Percentiles rank a stretch among this genome's conserved stretches.
Evolutionary conservation across 2,888 invertebrate species (phyloP).

Genomic region (Parasteatoda lunata): DNA sequence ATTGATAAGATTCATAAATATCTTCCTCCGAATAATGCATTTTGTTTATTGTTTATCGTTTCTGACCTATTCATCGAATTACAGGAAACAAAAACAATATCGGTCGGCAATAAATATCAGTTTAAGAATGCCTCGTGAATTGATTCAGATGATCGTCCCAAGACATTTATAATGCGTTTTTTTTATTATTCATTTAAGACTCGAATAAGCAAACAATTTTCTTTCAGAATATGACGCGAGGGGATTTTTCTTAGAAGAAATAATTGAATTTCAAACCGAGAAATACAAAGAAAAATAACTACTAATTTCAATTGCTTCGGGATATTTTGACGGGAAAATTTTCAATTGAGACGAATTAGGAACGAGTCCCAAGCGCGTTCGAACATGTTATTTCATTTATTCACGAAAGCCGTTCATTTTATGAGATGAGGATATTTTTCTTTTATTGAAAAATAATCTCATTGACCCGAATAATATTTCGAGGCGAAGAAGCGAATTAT

Average conservation of each 20-base stretch:
- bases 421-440: not conserved
- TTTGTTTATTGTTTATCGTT: too few relatives aligned
- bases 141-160: too few relatives aligned
- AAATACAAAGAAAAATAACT: conserved; percentile 8
- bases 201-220: not conserved
- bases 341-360: conserved; percentile 4
- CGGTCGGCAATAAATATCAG: too few relatives aligned
- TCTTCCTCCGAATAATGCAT: too few relatives aligned
- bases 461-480: not conserved
- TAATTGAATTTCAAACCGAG: conserved; percentile 30
- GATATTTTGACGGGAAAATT: conserved; percentile 13
- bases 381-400: too few relatives aligned
- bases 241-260: conserved; percentile 1
- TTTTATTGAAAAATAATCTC: not conserved
- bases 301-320: conserved; percentile 20
- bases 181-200: not conserved
- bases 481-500: not conserved
- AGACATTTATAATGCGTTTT: not conserved
- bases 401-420: not conserved
- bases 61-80: too few relatives aligned
- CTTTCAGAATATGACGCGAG: not conserved
- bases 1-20: too few relatives aligned
- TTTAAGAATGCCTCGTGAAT: too few relatives aligned
- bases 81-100: too few relatives aligned
- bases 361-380: not conserved